Percentiles rank a stretch among this genome's conserved stretches.
Evolutionary conservation across 64 coral and sea anemone species (phyloP).

Genomic region (Stichodactyla helianthus): DNA sequence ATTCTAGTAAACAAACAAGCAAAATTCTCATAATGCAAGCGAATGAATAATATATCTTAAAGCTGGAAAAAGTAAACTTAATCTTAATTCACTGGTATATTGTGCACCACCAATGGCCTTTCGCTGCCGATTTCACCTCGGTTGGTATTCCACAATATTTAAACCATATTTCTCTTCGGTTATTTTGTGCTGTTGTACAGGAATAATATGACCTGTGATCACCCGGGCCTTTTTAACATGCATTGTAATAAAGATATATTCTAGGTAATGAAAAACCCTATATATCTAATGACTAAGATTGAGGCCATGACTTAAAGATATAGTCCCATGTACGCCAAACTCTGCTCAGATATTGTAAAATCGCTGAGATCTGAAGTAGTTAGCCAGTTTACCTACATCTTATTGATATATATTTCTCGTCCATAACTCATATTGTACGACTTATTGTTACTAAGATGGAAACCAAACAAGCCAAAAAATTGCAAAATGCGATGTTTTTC

Average conservation of each 20-base stretch:
- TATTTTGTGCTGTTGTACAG: background rate
- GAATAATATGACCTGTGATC: background rate
- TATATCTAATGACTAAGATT: slow-evolving; percentile 23
- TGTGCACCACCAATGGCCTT: background rate
- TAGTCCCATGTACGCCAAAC: background rate
- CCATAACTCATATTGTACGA: background rate
- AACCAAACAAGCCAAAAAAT: background rate
- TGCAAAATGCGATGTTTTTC: background rate
- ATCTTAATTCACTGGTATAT: background rate
- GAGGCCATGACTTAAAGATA: slow-evolving; percentile 7
- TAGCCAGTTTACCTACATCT: background rate
- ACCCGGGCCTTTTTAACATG: background rate
- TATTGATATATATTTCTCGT: slow-evolving; percentile 18
- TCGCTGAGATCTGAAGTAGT: slow-evolving; percentile 17
- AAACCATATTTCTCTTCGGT: background rate
- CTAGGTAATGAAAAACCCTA: background rate
- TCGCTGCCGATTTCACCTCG: background rate
- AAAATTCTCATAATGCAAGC: background rate
- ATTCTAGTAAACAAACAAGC: background rate
- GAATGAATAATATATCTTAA: background rate
- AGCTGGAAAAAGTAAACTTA: background rate
- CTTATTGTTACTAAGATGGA: background rate
- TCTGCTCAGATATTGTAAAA: slow-evolving; percentile 7
- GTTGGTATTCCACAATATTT: background rate
- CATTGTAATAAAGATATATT: background rate